Conservation (phyloP, 1,140 invertebrate genomes). For the Calliopsis andreniformis region DNA sequence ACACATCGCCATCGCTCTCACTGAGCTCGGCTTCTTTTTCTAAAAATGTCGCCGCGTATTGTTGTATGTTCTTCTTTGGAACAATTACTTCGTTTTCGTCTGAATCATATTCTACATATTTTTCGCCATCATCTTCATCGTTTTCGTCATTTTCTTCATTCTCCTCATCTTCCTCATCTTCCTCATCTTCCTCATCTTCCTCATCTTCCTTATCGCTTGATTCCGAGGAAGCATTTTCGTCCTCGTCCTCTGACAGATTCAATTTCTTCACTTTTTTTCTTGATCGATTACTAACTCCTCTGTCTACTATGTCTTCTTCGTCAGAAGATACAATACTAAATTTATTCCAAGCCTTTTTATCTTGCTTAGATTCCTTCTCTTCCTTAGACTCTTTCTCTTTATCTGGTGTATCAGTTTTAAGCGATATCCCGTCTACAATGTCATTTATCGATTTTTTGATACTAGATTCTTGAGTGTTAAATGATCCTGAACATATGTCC, state of each 20-base stretch:
- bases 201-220: slow-evolving; percentile 4
- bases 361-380: background rate
- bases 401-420: background rate
- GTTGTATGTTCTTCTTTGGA: slow-evolving; percentile 80
- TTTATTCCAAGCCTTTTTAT: slow-evolving; percentile 1
- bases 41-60: slow-evolving; percentile 86
- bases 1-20: slow-evolving; percentile 88
- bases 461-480: slow-evolving; percentile 56
- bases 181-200: too few relatives aligned
- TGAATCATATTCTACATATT: slow-evolving; percentile 87
- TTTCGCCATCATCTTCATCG: slow-evolving; percentile 74
- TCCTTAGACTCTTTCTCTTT: background rate
- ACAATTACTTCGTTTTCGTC: slow-evolving; percentile 87
- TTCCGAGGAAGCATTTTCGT: too few relatives aligned
- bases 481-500: slow-evolving; percentile 69
- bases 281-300: slow-evolving; percentile 74
- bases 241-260: slow-evolving; percentile 74
- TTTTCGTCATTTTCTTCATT: too few relatives aligned
- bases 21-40: slow-evolving; percentile 94
- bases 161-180: too few relatives aligned
- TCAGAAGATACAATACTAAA: slow-evolving; percentile 32
- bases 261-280: slow-evolving; percentile 71
- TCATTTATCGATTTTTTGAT: slow-evolving; percentile 53
- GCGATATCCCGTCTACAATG: slow-evolving; percentile 59
- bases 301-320: slow-evolving; percentile 61